Evolutionary conservation across 2,797 vertebrate species (phyloP).

Genomic region (Ispidina lecontei): DNA sequence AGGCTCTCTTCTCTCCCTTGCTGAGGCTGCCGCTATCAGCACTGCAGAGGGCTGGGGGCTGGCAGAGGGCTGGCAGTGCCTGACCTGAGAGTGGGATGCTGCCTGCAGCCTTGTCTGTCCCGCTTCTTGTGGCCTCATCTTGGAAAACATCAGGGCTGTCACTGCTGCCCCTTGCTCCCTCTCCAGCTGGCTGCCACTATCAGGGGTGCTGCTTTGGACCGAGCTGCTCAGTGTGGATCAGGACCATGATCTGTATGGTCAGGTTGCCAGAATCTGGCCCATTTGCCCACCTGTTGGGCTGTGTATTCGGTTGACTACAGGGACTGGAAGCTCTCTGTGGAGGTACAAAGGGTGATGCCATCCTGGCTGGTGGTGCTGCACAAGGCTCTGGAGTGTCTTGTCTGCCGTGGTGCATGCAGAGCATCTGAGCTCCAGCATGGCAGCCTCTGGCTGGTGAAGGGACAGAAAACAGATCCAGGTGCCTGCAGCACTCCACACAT

Average conservation of each 20-base stretch:
- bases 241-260: not conserved
- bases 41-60: constrained; percentile 66
- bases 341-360: not conserved
- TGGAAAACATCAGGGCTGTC: not conserved
- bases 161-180: not conserved
- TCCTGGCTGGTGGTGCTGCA: rapidly evolving
- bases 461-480: not conserved
- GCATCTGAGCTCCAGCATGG: rapidly evolving
- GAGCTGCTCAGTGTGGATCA: not conserved
- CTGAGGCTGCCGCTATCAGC: constrained; percentile 61
- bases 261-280: not conserved
- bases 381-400: not conserved
- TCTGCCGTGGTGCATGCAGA: rapidly evolving
- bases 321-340: not conserved
- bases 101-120: not conserved
- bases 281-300: not conserved
- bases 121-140: not conserved
- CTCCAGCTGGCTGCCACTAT: not conserved
- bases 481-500: not conserved
- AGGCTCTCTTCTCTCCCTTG: constrained; percentile 82
- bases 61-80: not conserved
- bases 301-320: not conserved
- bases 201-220: not conserved
- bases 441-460: not conserved
- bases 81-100: not conserved